Evolutionary conservation across 2,888 invertebrate species (phyloP).

Genomic region (Andrena haemorrhoa): DNA sequence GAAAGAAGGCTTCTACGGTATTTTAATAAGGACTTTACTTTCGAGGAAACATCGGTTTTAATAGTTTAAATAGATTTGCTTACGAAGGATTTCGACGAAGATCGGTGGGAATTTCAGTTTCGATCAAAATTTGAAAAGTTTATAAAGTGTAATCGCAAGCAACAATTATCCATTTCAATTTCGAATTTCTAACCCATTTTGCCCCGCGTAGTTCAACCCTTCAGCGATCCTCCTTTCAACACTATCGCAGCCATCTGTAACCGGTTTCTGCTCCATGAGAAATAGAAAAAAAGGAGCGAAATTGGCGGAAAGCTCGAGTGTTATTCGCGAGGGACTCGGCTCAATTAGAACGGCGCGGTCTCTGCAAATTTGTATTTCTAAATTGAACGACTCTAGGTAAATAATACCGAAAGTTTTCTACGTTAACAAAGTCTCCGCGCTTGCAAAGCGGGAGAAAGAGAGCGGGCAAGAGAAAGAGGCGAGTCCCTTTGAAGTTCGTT

Average conservation of each 20-base stretch:
- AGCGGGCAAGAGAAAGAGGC: background rate
- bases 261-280: background rate
- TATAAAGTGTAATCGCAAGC: background rate
- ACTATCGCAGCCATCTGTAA: background rate
- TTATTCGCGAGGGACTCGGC: conserved; percentile 3
- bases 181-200: background rate
- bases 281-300: background rate
- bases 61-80: conserved; percentile 5
- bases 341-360: conserved; percentile 42
- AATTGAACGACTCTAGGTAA: conserved; percentile 53
- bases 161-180: background rate
- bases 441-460: background rate
- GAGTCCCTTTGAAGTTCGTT: conserved; percentile 49
- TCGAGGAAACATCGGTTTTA: background rate
- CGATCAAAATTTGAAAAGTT: background rate
- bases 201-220: background rate
- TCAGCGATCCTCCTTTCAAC: background rate
- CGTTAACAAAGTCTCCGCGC: conserved; percentile 44
- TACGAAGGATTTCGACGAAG: background rate
- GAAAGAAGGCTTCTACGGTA: background rate
- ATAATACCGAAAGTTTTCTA: conserved; percentile 55
- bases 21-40: conserved; percentile 5
- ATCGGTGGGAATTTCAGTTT: background rate
- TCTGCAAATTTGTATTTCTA: conserved; percentile 58
- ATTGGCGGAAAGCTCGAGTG: background rate